Evolutionary conservation across 2,113 vertebrate species (phyloP).

Genomic region (Leucoraja erinaceus): DNA sequence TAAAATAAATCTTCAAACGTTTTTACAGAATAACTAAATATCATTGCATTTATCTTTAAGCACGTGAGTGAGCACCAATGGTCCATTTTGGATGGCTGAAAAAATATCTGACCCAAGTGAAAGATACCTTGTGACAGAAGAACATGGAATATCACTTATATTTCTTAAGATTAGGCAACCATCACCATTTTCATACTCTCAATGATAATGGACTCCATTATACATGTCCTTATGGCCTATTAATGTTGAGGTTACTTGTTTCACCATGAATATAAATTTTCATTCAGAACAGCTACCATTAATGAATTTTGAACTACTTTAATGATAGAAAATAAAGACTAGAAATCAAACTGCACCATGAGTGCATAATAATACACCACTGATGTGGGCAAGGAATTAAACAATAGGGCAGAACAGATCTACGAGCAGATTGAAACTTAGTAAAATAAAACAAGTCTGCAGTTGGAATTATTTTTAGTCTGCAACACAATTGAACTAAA

Average conservation of each 20-base stretch:
- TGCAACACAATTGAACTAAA: background rate
- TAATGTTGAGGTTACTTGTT: background rate
- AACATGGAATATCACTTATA: background rate
- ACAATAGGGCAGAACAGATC: background rate
- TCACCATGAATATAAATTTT: background rate
- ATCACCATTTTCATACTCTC: background rate
- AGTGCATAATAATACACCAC: background rate
- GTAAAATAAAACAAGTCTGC: background rate
- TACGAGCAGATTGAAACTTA: background rate
- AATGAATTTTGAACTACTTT: background rate
- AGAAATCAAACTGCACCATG: background rate
- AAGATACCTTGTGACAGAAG: background rate
- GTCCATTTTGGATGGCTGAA: background rate
- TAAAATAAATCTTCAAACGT: background rate
- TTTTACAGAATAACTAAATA: background rate
- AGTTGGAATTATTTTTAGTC: background rate
- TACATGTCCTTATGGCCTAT: background rate
- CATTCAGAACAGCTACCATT: background rate
- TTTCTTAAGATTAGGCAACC: background rate
- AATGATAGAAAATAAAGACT: background rate
- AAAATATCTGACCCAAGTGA: background rate
- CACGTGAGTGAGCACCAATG: background rate
- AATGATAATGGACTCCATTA: background rate
- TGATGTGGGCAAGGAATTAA: background rate
- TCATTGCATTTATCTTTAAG: background rate